Evolutionary conservation across 2,797 vertebrate genomes (phyloP).

Genomic region (Orestias chungarensis): DNA sequence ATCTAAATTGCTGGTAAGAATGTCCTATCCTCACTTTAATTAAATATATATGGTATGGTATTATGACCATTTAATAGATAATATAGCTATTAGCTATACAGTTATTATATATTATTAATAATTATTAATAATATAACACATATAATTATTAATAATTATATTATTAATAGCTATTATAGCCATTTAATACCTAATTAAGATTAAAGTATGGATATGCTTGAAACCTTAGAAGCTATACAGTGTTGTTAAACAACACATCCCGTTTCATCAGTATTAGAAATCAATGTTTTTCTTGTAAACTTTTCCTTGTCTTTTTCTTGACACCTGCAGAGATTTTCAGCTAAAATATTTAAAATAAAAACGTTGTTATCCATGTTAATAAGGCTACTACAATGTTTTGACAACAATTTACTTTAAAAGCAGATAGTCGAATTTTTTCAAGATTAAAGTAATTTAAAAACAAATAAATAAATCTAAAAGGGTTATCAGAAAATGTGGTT

Average conservation of each 20-base stretch:
- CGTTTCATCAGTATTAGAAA: neutral
- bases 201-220: neutral
- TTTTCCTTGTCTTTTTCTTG: neutral
- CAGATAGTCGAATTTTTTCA: neutral
- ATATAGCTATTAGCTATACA: no score
- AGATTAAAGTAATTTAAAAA: neutral
- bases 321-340: neutral
- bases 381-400: neutral
- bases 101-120: no score
- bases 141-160: no score
- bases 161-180: no score
- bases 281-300: neutral
- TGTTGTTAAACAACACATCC: neutral
- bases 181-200: neutral
- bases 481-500: no score
- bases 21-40: no score
- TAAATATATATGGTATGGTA: no score
- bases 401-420: neutral
- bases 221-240: neutral
- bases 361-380: neutral
- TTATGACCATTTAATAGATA: no score
- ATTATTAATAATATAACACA: no score
- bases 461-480: no score
- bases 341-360: no score
- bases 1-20: no score